These are phyloP conservation scores for Microplitis deprimator DNA, from an alignment of 2,888 invertebrate species.

Conservation along the genomic window DNA sequence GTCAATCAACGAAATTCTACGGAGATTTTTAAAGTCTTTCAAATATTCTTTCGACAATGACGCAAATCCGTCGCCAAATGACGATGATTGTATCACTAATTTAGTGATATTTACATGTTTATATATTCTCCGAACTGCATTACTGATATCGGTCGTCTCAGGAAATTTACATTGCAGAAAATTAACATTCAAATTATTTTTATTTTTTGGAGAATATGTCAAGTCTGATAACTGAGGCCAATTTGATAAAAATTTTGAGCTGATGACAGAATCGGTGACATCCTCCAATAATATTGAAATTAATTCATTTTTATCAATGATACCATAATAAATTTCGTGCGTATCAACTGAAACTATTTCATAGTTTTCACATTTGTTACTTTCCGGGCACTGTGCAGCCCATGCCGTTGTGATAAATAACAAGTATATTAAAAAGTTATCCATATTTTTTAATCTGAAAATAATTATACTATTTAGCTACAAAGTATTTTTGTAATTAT, in stretches of 20 bases:
- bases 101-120: background rate
- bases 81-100: background rate
- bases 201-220: background rate
- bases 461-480: no score
- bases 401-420: background rate
- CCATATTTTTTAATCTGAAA: no score
- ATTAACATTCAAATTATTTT: background rate
- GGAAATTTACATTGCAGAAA: background rate
- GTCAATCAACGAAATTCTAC: background rate
- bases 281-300: background rate
- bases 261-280: background rate
- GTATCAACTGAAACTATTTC: background rate
- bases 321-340: background rate
- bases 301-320: background rate
- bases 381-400: background rate
- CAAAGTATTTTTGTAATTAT: no score
- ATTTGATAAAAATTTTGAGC: background rate
- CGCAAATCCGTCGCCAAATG: background rate
- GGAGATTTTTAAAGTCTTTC: background rate
- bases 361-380: background rate
- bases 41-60: background rate
- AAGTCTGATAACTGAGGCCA: background rate
- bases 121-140: background rate
- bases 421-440: background rate
- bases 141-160: background rate